These are phyloP conservation scores for Xiphias gladius DNA, from an alignment of 2,113 vertebrate species.

Conservation along the genomic window DNA sequence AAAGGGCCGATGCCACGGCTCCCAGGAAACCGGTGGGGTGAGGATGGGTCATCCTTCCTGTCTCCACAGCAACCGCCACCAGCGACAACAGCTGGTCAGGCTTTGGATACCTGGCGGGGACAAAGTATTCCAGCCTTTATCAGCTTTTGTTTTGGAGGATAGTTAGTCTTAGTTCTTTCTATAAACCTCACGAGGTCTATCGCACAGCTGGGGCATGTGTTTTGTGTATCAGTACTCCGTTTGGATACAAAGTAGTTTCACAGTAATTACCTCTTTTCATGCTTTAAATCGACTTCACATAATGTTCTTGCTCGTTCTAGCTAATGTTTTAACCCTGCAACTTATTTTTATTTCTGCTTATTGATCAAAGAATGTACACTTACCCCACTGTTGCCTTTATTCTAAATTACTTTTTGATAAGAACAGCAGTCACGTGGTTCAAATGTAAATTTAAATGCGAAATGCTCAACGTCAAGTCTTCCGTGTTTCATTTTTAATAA, in stretches of 20 bases:
- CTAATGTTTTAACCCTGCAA: not conserved
- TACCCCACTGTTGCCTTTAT: not conserved
- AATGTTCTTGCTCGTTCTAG: not conserved
- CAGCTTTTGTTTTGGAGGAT: conserved; percentile 1
- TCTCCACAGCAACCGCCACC: conserved; percentile 86
- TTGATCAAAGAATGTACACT: conserved; percentile 5
- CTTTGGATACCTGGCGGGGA: conserved; percentile 81
- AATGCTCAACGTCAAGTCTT: not conserved
- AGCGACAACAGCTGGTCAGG: conserved; percentile 82
- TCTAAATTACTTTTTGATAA: not conserved
- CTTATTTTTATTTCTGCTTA: conserved; percentile 12
- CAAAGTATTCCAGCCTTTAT: conserved; percentile 1
- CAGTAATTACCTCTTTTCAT: conserved; percentile 35
- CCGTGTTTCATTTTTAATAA: not conserved
- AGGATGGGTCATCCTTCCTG: conserved; percentile 89
- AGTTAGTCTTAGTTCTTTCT: not conserved
- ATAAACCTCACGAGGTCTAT: not conserved
- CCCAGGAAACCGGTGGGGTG: conserved; percentile 89
- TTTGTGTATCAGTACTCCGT: not conserved
- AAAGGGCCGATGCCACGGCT: conserved; percentile 85
- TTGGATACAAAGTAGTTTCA: not conserved
- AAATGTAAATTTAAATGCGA: not conserved
- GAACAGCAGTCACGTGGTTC: not conserved
- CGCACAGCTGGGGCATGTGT: not conserved
- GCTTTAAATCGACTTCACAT: conserved; percentile 15